Evolutionary conservation across 2,888 invertebrate species (phyloP).

Genomic region (Camptogramma bilineatum): DNA sequence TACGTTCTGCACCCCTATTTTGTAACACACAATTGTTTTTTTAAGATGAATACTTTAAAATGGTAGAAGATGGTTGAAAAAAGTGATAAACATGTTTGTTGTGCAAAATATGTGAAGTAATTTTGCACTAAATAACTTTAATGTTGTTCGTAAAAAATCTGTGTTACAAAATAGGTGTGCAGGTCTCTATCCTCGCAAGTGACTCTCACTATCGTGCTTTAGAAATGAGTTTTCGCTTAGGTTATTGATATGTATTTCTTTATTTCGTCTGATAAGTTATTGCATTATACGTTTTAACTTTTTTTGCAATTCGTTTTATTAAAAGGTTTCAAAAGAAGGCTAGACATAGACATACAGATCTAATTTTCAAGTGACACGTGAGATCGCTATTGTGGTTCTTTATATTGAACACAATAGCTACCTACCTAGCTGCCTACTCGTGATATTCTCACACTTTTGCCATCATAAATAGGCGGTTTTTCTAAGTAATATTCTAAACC

Average conservation of each 20-base stretch:
- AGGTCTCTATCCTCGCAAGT: slow-evolving; percentile 26
- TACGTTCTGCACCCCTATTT: too few relatives aligned
- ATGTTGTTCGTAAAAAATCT: too few relatives aligned
- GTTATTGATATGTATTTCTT: slow-evolving; percentile 42
- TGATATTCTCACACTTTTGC: slow-evolving; percentile 42
- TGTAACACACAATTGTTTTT: too few relatives aligned
- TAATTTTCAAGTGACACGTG: slow-evolving; percentile 44
- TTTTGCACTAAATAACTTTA: too few relatives aligned
- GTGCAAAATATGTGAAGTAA: too few relatives aligned
- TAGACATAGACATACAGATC: slow-evolving; percentile 23
- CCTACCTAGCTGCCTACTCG: slow-evolving; percentile 15
- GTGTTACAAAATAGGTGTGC: too few relatives aligned
- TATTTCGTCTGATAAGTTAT: slow-evolving; percentile 51
- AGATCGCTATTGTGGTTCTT: slow-evolving; percentile 39
- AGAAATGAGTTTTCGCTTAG: slow-evolving; percentile 25
- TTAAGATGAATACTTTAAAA: too few relatives aligned
- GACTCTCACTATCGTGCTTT: slow-evolving; percentile 11
- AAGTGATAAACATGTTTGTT: too few relatives aligned
- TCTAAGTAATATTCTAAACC: slow-evolving; percentile 26
- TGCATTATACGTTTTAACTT: slow-evolving; percentile 48
- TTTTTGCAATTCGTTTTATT: slow-evolving; percentile 32
- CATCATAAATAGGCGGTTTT: slow-evolving; percentile 18
- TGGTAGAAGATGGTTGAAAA: too few relatives aligned
- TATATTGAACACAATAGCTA: slow-evolving; percentile 35
- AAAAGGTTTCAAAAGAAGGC: slow-evolving; percentile 4